Base-by-base conservation (phyloP, 2,888 invertebrate genomes). In the Morpho helenor region DNA sequence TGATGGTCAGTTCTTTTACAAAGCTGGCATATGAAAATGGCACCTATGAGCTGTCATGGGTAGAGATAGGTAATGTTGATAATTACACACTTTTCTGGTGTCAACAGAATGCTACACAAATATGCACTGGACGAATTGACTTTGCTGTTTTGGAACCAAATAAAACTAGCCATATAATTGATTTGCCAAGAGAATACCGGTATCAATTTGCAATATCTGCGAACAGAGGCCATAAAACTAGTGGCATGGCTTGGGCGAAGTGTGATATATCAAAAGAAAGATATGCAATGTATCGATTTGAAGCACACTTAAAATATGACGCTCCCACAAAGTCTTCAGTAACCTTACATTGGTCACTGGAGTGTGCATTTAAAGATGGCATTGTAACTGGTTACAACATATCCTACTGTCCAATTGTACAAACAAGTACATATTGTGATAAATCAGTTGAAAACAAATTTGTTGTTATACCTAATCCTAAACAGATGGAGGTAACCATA, bases 71-170 rank as follows among this genome's bases (percentile, higher is more conserved):
- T 53, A 80, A 82, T 53, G 75, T 82, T 60, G 91, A 88, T 39
- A 94, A 94, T 76, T 97, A 96, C 68, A 97, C 97, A 0, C 91
- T 97, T 22, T 97, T 96, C 79, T 96, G 96, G 96, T 96, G 95
- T 75, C 83, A 84, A 60, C 81, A 88, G 49, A 87, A 88, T 64
- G 70, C 74, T 8, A 86, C 85, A 40, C 76, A 83, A 63, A 79
- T 85, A 62, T 95, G 95, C 78, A 82, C 89, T 48, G 91, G 91
- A 75, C 84, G 67, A 79, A 91, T 77, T 82, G 88, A 71, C 84
- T 90, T 77, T 74, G 86, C 82, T 60, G 77, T 80, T 23, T 71
- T 90, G 63, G 76, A 79, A 60, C 68, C 83, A 7, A 68, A 72
- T 7, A 79, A 79, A 62, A 84, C 74, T 88, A 73, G 92, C 86